Evolutionary conservation across 2,113 vertebrate species (phyloP), one percentile per base, ranked within the genome.

Genomic region (Acrocephalus arundinaceus): DNA sequence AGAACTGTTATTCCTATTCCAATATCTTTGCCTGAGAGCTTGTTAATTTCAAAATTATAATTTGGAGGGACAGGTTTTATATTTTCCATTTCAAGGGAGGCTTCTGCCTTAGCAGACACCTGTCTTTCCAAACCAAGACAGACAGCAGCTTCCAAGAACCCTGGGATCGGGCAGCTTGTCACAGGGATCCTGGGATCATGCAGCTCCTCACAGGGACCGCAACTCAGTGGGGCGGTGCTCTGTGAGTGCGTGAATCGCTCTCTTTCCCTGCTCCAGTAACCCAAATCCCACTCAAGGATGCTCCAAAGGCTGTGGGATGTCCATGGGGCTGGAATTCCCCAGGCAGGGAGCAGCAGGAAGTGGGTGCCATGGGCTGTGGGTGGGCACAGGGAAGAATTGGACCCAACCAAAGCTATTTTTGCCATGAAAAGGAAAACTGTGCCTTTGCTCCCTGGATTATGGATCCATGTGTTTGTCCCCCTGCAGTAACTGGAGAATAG

Each of bases 401-500:
- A 49, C 85, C 45, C 94, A 90, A 48, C 28, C 75, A 48, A 28
- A 90, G 92, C 73, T 89, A 84, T 93, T 96, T 96, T 79, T 79
- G 83, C 90, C 83, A 78, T 83, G 90, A 68, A 86, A 95, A 92
- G 85, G 83, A 84, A 65, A 93, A 90, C 76, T 62, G 11, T 0
- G 80, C 90, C 73, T 95, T 94, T 94, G 54, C 91, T 96, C 91
- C 91, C 77, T 85, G 86, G 92, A 85, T 96, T 94, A 75, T 84
- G 74, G 80, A 87, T 93, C 59, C 92, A 79, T 95, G 41, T 93
- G 89, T 73, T 96, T 93, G 85, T 91, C 84, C 95, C 90, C 89
- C 91, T 93, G 95, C 95, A 95, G 95, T 96, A 97, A 97, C 97
- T 96, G 94, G 96, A 97, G 95, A 97, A 95, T 96, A 97, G 96